Conservation (phyloP, 2,113 vertebrate species). For the Centropus bengalensis region DNA sequence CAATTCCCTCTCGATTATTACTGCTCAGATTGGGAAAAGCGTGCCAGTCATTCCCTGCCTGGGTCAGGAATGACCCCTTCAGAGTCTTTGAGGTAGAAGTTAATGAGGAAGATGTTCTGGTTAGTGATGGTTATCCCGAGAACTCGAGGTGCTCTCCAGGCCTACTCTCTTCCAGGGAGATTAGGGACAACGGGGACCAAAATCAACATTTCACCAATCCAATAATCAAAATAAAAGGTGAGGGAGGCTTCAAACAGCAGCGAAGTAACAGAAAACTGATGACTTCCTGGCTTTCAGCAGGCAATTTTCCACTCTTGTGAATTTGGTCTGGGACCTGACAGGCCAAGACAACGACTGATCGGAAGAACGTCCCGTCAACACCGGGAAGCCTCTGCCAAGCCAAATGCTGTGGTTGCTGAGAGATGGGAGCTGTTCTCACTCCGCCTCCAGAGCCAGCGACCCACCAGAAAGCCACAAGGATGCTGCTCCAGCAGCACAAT, state of each 20-base stretch:
- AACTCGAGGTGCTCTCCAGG: background rate
- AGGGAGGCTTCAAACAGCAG: background rate
- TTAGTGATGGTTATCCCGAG: background rate
- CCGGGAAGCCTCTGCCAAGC: background rate
- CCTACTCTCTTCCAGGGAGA: background rate
- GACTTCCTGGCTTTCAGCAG: slow-evolving; percentile 2
- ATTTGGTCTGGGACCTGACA: background rate
- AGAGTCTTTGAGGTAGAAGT: background rate
- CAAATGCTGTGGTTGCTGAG: background rate
- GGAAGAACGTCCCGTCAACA: background rate
- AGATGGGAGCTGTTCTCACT: background rate
- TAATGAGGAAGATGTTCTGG: background rate
- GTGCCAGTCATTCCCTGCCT: background rate
- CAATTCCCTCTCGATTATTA: background rate
- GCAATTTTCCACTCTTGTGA: slow-evolving; percentile 1
- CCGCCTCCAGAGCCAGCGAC: background rate
- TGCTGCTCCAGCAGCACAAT: background rate
- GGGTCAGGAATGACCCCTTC: background rate
- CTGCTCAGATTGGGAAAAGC: background rate
- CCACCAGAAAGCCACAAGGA: background rate
- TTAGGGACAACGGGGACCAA: background rate
- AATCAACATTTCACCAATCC: background rate
- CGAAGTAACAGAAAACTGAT: slow-evolving; percentile 9
- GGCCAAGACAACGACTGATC: background rate
- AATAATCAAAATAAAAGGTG: background rate